Evolutionary conservation across 2,888 invertebrate genomes (phyloP), one percentile per base, ranked within the genome.

Genomic region (Choreutis nemorana): DNA sequence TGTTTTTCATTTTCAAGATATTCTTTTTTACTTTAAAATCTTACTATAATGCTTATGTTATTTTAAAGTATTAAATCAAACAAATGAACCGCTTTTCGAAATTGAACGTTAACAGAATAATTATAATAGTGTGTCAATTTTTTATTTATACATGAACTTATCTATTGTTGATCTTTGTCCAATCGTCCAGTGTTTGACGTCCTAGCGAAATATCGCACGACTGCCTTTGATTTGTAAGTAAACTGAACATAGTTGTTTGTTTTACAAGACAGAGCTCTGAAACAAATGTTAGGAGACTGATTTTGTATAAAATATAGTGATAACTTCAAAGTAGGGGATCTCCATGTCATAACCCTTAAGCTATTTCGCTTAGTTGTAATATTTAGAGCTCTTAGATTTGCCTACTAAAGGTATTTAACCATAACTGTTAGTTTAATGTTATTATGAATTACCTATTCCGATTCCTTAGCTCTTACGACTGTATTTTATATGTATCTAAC

Each of bases 261-360:
- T 42, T 47, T 49, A 48, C 47, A 52, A 43, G 55, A 50, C 55
- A 57, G 54, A 57, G 58, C 54, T 61, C 58, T 50, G 58, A 62
- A 67, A 71, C 70, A 71, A 72, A 72, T 70, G 67, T 71, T 72
- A 71, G 72, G 75, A 77, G 77, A 77, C 77, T 78, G 77, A 78
- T 73, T 73, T 75, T 77, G 66, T 73, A 70, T 65, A 61, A 59
- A 56, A 57, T 50, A 57, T 64, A 64, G 67, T 66, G 61, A 65
- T 67, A 67, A 64, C 61, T 63, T 63, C 68, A 61, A 58, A 52
- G 55, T 64, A 62, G 56, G 55, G 45, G 50, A 54, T 54, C 55
- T 55, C 53, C 60, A 24, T 31, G 23, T 29, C 26, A 45, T 40
- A 48, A 50, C 51, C 47, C 55, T 50, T 43, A 48, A 49, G 48